Evolutionary conservation across 1,140 invertebrate species (phyloP).

Genomic region (Drosophila nikananu): DNA sequence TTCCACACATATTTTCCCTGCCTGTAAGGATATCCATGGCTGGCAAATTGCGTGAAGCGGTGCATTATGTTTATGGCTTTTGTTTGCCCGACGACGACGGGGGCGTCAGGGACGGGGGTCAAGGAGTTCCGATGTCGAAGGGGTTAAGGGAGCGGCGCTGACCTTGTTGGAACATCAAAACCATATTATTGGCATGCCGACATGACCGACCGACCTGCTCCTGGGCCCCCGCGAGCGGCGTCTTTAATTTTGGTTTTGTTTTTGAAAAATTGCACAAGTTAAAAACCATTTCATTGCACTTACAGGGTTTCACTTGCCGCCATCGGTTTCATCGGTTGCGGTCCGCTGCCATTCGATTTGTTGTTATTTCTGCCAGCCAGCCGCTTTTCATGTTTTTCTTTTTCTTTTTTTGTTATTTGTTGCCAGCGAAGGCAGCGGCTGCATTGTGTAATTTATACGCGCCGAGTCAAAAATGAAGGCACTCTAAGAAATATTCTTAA

Average conservation of each 20-base stretch:
- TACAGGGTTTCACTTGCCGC: conserved; percentile 77
- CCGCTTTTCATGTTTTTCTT: conserved; percentile 7
- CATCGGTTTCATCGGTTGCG: conserved; percentile 48
- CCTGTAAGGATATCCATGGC: conserved; percentile 25
- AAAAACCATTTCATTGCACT: conserved; percentile 83
- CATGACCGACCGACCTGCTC: conserved; percentile 29
- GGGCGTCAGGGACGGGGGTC: conserved; percentile 32
- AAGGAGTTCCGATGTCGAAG: conserved; percentile 1
- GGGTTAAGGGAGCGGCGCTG: conserved; percentile 35
- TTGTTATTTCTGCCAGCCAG: conserved; percentile 39
- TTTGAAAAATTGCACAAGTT: conserved; percentile 81
- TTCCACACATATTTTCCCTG: background rate
- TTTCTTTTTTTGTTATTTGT: background rate
- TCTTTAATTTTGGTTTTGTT: conserved; percentile 35
- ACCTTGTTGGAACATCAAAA: conserved; percentile 80
- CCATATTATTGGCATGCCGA: conserved; percentile 72
- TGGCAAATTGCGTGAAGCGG: conserved; percentile 71
- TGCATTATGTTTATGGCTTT: conserved; percentile 70
- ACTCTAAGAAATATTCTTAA: conserved; percentile 12
- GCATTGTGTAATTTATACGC: conserved; percentile 82
- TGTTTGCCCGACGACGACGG: conserved; percentile 50
- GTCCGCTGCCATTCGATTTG: conserved; percentile 74
- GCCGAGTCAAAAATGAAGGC: conserved; percentile 60
- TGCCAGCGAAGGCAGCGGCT: conserved; percentile 27
- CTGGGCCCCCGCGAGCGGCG: conserved; percentile 6